Base-by-base conservation (phyloP, 1,140 invertebrate species). In the Nymphalis io region DNA sequence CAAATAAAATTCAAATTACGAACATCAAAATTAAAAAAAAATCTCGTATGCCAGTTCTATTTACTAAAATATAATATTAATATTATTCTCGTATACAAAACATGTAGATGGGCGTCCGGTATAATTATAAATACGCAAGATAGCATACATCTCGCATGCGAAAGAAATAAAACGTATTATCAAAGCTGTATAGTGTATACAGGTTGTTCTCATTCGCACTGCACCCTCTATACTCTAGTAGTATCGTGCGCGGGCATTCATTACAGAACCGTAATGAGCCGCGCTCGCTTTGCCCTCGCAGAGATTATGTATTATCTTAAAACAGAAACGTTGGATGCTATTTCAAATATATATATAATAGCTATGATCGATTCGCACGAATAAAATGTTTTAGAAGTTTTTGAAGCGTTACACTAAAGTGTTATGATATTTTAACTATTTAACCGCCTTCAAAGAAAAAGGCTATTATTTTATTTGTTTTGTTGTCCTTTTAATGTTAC, bases 221-320 rank as follows among this genome's bases (percentile, higher is more conserved):
- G 33, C 18, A 58, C 64, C 42, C 62, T 44, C 73, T 64, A 57
- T 64, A 42, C 51, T 67, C 44, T 39, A 48, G 48, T 58, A 58
- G 73, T 58, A 65, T 68, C 82, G 84, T 86, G 82, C 74, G 73
- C 76, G 70, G 70, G 84, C 81, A 86, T 86, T 86, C 82, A 86
- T 86, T 86, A 83, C 74, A 48, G 42, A 21, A 65, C 68, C 65
- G 72, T 84, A 86, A 86, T 86, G 82, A 84, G 77, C 72, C 68
- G 73, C 78, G 64, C 75, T 62, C 57, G 57, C 57, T 59, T 59
- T 59, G 57, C 57, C 57, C 38, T 23, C 18, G 48, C 60, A 48
- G 48, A 33, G 21, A 63, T 18, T 48, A 51, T n/a, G 12, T 10
- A 48, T 48, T 6, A 4, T 20, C 2, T 51, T 11, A 20, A 51